Percentiles rank a stretch among this genome's conserved stretches.
Conservation (phyloP, 2,797 vertebrate species). For the Potorous gilbertii region DNA sequence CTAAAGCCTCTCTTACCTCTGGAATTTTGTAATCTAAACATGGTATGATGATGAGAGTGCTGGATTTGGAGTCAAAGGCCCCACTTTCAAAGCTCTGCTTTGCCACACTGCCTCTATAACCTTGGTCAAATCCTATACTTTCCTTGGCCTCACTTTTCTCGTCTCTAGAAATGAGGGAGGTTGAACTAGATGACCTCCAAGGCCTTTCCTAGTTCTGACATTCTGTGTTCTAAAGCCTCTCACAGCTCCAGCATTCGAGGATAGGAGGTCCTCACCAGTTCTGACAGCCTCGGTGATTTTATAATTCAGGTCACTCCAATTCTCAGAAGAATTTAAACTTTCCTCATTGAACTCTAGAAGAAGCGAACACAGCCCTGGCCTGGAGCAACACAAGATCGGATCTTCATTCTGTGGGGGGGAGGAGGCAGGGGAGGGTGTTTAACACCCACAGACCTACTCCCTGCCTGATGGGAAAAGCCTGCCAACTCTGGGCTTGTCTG, state of each 20-base stretch:
- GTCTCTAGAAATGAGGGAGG: not conserved
- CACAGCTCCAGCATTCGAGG: not conserved
- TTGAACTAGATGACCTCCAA: not conserved
- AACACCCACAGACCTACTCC: conserved; percentile 63
- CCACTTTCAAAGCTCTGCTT: not conserved
- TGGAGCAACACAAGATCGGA: conserved; percentile 66
- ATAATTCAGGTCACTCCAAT: not conserved
- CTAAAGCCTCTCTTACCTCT: not conserved
- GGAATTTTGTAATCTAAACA: not conserved
- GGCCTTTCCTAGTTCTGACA: not conserved
- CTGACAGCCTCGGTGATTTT: not conserved
- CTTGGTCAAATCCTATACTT: not conserved
- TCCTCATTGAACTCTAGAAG: not conserved
- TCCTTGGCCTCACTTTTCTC: not conserved
- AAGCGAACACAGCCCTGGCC: not conserved
- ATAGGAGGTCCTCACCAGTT: not conserved
- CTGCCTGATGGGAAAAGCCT: conserved; percentile 76
- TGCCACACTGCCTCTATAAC: not conserved
- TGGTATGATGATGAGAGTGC: not conserved
- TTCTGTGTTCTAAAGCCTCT: not conserved
- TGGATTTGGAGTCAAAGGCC: not conserved
- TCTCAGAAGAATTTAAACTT: not conserved
- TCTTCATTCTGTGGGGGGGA: conserved; percentile 57
- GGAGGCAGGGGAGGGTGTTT: conserved; percentile 16
- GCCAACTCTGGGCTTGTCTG: conserved; percentile 54